These are phyloP conservation scores for Sesia bembeciformis DNA, from an alignment of 2,888 invertebrate species.

Conservation along the genomic window DNA sequence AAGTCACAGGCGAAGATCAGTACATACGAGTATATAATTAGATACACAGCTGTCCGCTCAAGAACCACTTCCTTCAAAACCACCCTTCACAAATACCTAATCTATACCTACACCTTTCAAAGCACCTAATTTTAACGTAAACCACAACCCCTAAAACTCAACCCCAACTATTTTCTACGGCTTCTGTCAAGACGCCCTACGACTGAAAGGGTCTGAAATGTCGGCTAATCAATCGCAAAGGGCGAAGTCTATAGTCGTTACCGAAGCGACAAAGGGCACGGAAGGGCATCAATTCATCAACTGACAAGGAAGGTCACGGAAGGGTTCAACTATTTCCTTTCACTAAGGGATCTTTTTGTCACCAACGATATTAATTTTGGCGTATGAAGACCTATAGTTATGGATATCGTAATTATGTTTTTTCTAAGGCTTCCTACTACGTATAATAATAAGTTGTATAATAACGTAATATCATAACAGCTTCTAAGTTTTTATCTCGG, in stretches of 20 bases:
- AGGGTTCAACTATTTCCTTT: slow-evolving; percentile 45
- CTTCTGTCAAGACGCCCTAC: slow-evolving; percentile 44
- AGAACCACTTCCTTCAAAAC: too few relatives aligned
- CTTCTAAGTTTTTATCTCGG: too few relatives aligned
- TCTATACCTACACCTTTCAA: neutral
- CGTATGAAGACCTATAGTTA: too few relatives aligned
- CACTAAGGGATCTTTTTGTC: slow-evolving; percentile 44
- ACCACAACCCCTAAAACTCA: slow-evolving; percentile 13
- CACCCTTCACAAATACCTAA: neutral
- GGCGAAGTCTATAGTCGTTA: slow-evolving; percentile 1
- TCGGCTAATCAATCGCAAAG: slow-evolving; percentile 59
- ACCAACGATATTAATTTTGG: neutral
- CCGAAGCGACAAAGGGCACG: slow-evolving; percentile 3
- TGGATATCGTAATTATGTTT: too few relatives aligned
- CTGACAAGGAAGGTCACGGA: slow-evolving; percentile 31
- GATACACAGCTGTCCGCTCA: too few relatives aligned
- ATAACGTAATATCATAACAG: too few relatives aligned
- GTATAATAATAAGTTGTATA: too few relatives aligned
- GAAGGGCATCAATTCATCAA: slow-evolving; percentile 56
- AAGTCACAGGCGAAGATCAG: too few relatives aligned
- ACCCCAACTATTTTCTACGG: slow-evolving; percentile 26
- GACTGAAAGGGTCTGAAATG: slow-evolving; percentile 60
- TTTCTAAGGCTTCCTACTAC: too few relatives aligned
- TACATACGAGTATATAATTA: too few relatives aligned
- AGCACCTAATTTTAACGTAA: slow-evolving; percentile 7